Conservation (phyloP, 30 jellyfish, hydroid and myxozoan genomes). For the Pseudorhiza aurosa region DNA sequence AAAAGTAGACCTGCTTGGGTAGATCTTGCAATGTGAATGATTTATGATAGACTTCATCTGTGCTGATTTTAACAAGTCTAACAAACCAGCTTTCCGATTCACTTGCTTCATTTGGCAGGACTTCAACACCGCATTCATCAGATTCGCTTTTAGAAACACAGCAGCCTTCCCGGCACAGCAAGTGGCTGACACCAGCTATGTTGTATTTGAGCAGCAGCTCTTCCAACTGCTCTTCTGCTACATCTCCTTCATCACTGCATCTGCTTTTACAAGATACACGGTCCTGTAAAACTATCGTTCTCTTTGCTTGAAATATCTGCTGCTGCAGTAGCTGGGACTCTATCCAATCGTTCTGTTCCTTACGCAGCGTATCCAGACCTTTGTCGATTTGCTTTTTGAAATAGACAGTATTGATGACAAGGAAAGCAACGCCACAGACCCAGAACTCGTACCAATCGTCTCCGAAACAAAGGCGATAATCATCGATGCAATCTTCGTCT, state of each 20-base stretch:
- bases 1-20: slow-evolving; percentile 14
- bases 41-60: slow-evolving; percentile 45
- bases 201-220: slow-evolving; percentile 24
- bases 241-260: neutral
- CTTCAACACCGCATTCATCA: neutral
- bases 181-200: slow-evolving; percentile 64
- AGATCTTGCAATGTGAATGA: neutral
- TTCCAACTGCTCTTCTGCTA: neutral
- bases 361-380: neutral
- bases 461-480: slow-evolving; percentile 39
- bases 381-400: neutral
- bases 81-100: slow-evolving; percentile 9
- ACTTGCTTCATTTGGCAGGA: slow-evolving; percentile 23
- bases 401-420: slow-evolving; percentile 57
- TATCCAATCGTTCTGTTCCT: slow-evolving; percentile 73
- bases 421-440: slow-evolving; percentile 74
- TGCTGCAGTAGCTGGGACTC: slow-evolving; percentile 69
- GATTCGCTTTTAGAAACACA: neutral
- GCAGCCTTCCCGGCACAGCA: slow-evolving; percentile 39
- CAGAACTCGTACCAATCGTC: slow-evolving; percentile 84
- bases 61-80: slow-evolving; percentile 38
- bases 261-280: neutral
- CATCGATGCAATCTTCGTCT: slow-evolving; percentile 18
- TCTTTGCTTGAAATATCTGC: slow-evolving; percentile 59
- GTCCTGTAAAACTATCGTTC: slow-evolving; percentile 56